Base-by-base conservation (phyloP, 2,797 vertebrate species). In the Darevskia mixta region DNA sequence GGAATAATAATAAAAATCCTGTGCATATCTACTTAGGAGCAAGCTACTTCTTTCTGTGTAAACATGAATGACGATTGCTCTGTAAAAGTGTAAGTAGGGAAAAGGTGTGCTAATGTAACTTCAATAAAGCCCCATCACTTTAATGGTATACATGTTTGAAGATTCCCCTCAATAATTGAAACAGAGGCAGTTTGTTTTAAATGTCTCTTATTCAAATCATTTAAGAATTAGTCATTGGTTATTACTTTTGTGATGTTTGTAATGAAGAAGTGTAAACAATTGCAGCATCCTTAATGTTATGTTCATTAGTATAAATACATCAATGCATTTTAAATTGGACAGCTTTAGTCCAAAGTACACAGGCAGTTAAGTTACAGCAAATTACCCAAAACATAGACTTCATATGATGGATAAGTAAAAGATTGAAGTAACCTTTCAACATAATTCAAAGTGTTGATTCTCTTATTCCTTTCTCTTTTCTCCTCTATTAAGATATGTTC, bases 331-430 rank as follows among this genome's bases (percentile, higher is more conserved):
- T 29, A 86, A 87, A 71, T 23, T 11, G 15, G 75, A 80, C 76
- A 86, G 77, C 45, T 79, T 77, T 61, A 81, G n/a, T 49, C 35
- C 85, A 77, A 38, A 8, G 71, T 61, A 32, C 2, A 5, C 7
- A 90, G 85, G 43, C 55, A 90, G 89, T 45, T 83, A 66, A 1
- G 23, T 83, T 87, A 91, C 73, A 71, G 38, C n/a, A 89, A 92
- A 86, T 81, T 64, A 49, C 78, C 10, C 41, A 85, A 89, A 91
- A 89, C 77, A 79, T 71, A 84, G 71, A 82, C 67, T 79, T 78
- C 55, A 2, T 88, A 88, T 90, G 81, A 83, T 82, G 77, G 87
- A 67, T 1, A 72, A 2, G 58, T 1, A 73, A 77, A 61, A 89
- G 38, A 5, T 75, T 80, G 29, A 64, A 87, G 38, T 45, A 87